Evolutionary conservation across 2,113 vertebrate genomes (phyloP), one percentile per base, ranked within the genome.

Genomic region (Monopterus albus): DNA sequence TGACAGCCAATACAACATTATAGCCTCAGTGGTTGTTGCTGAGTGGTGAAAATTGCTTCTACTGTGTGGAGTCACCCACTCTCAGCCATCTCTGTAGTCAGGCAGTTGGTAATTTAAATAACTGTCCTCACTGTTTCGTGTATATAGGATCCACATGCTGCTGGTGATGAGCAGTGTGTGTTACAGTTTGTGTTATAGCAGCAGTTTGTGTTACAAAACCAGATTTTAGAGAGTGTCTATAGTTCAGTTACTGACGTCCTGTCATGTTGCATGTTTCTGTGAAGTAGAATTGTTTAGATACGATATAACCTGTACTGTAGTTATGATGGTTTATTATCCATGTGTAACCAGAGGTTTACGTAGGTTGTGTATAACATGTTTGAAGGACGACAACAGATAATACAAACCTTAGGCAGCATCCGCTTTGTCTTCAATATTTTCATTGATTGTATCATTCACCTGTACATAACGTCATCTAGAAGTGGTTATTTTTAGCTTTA

Each of bases 261-360:
- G 84, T 82, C 36, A 43, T 50, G 75, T 86, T 87, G 83, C 89
- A 87, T 90, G 79, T 87, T 82, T 83, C 72, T 82, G 72, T 85
- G 78, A 84, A 77, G 71, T 89, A 87, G 51, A 70, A 62, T 80
- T 68, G 57, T 77, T 33, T 68, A 71, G 80, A 68, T 49, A 42
- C 20, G 65, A 60, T 82, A 64, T 77, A 74, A 79, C 75, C 62
- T 55, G 69, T 82, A 42, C 21, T 75, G 25, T 85, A 85, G 72
- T 75, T 72, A 83, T 63, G 50, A 68, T 52, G 52, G 72, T 59
- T 53, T 68, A 33, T 80, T 83, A 77, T 86, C 57, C 50, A 86
- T 59, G 85, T 45, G 59, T 83, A 88, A 77, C 72, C 75, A 64
- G 81, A 82, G 60, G 68, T 72, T 73, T 18, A 67, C 62, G 72